Base-by-base conservation (phyloP, 1,140 invertebrate species). In the Drosophila obscura region DNA sequence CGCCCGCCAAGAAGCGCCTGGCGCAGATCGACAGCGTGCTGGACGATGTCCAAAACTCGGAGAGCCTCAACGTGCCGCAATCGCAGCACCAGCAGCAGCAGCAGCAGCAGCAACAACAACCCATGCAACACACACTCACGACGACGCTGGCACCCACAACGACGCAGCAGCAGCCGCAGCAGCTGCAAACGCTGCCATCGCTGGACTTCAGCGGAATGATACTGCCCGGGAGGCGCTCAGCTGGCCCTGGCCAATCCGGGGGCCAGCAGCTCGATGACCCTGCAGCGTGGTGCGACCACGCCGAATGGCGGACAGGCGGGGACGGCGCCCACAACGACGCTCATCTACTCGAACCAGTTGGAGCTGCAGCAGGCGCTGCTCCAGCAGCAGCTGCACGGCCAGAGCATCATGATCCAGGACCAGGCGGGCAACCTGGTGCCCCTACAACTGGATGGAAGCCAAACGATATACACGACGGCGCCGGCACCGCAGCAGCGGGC, bases 361-460 rank as follows among this genome's bases (percentile, higher is more conserved):
- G 90, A 91, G 64, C 55, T 91, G 67, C 90, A 91, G 44, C 90
- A 91, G 56, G 90, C 90, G 4, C 43, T 91, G 67, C 26, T 91
- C 52, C 90, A 91, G 52, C 90, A 91, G 6, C 85, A 90, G 51
- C 53, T 91, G 68, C 90, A 91, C 31, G 90, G 90, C 6, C 90
- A 91, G 48, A 91, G 90, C 67, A 91, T 91, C 13, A 91, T 91
- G 90, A 91, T 91, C 45, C 90, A 91, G 58, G 90, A 91, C 67
- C 90, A 91, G 61, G 85, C 90, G 7, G 90, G 90, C 16, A 91
- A 91, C 56, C 66, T 91, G 46, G 90, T 91, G 66, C 90, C 90
- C 0, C 56, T 91, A 26, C 90, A 91, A 19, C 49, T 90, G 59
- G 85, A 90, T 35, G 85, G 90, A 24, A 77, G 74, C n/a, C 90